Evolutionary conservation across 2,113 vertebrate species (phyloP), one percentile per base, ranked within the genome.

Genomic region (Butorides virescens): DNA sequence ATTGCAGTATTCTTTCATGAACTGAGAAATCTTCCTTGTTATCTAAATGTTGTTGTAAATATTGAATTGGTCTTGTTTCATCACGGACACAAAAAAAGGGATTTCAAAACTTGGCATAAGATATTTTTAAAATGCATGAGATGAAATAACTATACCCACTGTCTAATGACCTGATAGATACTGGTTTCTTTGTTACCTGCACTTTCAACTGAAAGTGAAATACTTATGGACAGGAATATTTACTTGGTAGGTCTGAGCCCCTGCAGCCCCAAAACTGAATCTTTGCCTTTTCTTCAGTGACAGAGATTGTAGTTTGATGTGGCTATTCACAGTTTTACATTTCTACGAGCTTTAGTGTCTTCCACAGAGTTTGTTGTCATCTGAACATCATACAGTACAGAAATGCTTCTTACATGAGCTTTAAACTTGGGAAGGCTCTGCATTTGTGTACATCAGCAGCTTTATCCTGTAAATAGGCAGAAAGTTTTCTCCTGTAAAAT

Each of bases 121-220:
- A 95, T 95, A 95, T 95, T 93, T 97, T 20, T 5, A 39, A 97
- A 96, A 86, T 94, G 62, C 30, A 59, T 15, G 8, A 97, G 95
- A 86, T 34, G 86, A 90, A 97, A 94, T 96, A 95, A 90, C 72
- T 59, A 77, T 77, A 73, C 82, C 83, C 62, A 81, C 39, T 96
- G 56, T 87, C 70, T 97, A 96, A 97, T 97, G 97, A 90, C 88
- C 59, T 96, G 90, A 90, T 96, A 94, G 86, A 82, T 96, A 61
- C 26, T 93, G 91, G 58, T 96, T 97, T 95, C 88, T 97, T 97
- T 95, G 85, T 97, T 97, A 97, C 88, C 86, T 55, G 23, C 96
- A 95, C 92, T 97, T 98, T 98, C 96, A 97, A 79, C 88, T 96
- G 96, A 95, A 97, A 96, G 91, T 79, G 56, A 95, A 96, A 86